Evolutionary conservation across 2,797 vertebrate species (phyloP).

Genomic region (Lemur catta): DNA sequence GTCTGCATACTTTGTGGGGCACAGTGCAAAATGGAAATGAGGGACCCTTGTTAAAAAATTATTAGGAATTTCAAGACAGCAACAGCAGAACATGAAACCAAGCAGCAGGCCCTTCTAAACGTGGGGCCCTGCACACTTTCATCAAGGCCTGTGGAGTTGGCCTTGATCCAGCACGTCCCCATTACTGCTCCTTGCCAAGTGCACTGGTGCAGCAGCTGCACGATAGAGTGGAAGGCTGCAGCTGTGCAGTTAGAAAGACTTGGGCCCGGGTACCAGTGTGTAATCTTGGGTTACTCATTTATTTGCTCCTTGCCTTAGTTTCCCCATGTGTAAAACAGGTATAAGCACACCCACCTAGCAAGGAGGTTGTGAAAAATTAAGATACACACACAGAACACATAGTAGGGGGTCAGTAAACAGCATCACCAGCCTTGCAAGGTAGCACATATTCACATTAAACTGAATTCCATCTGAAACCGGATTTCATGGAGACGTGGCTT

Average conservation of each 20-base stretch:
- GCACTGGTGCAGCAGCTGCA: background rate
- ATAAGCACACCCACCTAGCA: background rate
- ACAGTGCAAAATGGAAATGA: background rate
- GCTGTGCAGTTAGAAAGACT: background rate
- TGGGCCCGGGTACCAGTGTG: background rate
- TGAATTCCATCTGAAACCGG: background rate
- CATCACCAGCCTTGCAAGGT: background rate
- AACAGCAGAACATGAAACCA: background rate
- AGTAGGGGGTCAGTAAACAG: background rate
- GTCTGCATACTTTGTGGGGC: background rate
- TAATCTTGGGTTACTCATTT: background rate
- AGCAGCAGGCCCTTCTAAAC: background rate
- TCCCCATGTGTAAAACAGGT: background rate
- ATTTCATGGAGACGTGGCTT: background rate
- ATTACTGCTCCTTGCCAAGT: background rate
- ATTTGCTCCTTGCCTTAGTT: background rate
- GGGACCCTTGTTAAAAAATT: background rate
- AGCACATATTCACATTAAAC: background rate
- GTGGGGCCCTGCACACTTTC: accelerated
- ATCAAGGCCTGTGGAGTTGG: background rate
- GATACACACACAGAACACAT: accelerated
- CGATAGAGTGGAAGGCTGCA: background rate
- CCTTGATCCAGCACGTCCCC: background rate
- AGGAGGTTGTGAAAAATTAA: background rate
- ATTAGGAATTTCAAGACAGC: background rate